phyloP scores from a whole-genome alignment of 2,888 invertebrate genomes.

The Melanophora roralis region DNA sequence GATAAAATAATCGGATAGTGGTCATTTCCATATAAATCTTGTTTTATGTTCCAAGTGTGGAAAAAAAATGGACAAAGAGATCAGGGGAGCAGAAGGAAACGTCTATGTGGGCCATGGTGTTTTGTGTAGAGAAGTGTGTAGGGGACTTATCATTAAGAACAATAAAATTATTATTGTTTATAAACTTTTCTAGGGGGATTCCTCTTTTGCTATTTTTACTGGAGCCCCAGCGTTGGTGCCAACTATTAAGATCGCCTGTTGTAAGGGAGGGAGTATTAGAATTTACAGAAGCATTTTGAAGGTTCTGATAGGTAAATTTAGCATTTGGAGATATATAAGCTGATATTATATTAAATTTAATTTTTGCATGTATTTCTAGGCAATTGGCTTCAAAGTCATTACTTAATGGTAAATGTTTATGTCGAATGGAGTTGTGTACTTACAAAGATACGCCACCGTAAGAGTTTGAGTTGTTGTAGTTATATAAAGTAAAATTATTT shows the following conservation, averaged over 20 bases:
- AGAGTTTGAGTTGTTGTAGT: background rate
- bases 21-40: conserved; percentile 26
- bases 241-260: conserved; percentile 37
- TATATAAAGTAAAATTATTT: background rate
- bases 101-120: conserved; percentile 36
- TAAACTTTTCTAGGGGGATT: conserved; percentile 9
- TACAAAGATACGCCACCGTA: conserved; percentile 32
- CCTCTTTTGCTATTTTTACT: conserved; percentile 23
- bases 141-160: background rate
- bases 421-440: conserved; percentile 43
- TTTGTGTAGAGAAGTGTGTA: conserved; percentile 38
- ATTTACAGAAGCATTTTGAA: background rate
- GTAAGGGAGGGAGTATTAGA: background rate
- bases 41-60: conserved; percentile 7
- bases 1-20: conserved; percentile 14
- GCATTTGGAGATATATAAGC: conserved; percentile 27
- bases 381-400: conserved; percentile 18
- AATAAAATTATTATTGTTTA: conserved; percentile 7
- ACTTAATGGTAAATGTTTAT: background rate
- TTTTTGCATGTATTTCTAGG: conserved; percentile 19
- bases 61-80: background rate
- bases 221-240: conserved; percentile 35
- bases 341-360: conserved; percentile 21
- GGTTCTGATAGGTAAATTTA: background rate
- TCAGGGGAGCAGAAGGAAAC: conserved; percentile 17